A percentile compares a stretch with the other conserved stretches of the same genome.
phyloP scores from a whole-genome alignment of 2,797 vertebrate species.

The Crocidura indochinensis region DNA sequence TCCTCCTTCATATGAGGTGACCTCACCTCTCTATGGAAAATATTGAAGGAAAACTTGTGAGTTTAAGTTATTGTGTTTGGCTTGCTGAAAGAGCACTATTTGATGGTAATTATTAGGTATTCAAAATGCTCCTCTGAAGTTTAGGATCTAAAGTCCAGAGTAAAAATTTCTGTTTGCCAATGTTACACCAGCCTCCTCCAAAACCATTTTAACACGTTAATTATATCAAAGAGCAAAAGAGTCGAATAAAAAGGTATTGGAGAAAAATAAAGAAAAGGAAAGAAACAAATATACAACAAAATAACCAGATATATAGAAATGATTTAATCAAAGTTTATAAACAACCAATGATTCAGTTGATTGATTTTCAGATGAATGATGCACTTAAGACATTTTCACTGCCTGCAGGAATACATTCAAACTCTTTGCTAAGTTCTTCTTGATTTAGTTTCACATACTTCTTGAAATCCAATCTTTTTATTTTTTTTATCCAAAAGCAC shows the following conservation, averaged over 20 bases:
- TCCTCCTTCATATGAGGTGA: neutral
- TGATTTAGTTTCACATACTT: neutral
- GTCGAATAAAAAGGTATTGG: too few species aligned
- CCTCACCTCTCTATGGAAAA: neutral
- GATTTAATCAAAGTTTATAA: neutral
- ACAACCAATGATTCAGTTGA: neutral
- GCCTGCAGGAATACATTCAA: neutral
- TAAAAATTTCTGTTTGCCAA: neutral
- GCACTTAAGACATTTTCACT: neutral
- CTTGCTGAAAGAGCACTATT: neutral
- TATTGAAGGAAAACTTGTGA: neutral
- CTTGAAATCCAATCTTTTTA: neutral
- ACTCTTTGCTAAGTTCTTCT: neutral
- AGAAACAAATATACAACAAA: too few species aligned
- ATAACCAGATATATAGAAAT: neutral
- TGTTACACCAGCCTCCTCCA: neutral
- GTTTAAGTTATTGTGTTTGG: neutral
- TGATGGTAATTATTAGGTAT: neutral
- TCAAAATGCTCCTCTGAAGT: neutral
- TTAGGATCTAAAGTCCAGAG: neutral
- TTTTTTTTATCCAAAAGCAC: neutral
- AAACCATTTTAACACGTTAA: neutral
- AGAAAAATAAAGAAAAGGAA: too few species aligned
- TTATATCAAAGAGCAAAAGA: neutral
- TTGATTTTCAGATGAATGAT: neutral